Conservation (phyloP, 2,113 vertebrate species). For the Spea multiplicata region DNA sequence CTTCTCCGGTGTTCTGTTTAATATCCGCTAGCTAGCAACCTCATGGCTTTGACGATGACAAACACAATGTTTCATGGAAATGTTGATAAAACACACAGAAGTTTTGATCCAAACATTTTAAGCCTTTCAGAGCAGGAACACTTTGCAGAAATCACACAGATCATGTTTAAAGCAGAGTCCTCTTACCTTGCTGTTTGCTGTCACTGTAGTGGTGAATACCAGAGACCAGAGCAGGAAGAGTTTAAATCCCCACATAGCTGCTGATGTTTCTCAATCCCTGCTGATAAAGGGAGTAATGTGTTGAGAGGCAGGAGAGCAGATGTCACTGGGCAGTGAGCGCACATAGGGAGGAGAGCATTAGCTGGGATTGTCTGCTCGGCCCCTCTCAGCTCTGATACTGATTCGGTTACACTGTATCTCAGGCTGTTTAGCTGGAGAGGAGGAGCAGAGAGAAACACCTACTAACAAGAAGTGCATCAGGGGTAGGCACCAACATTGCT, state of each 20-base stretch:
- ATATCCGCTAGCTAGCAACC: neutral
- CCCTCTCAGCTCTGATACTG: slow-evolving; percentile 36
- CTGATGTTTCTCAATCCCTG: neutral
- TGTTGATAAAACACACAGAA: neutral
- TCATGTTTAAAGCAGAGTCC: neutral
- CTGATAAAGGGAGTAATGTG: slow-evolving; percentile 20
- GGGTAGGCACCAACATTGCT: no score
- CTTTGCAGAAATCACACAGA: neutral
- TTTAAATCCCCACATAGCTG: slow-evolving; percentile 35
- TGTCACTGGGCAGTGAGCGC: neutral
- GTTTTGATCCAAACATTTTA: slow-evolving; percentile 2
- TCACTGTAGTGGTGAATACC: neutral
- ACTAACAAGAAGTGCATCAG: neutral
- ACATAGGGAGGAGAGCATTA: slow-evolving; percentile 11
- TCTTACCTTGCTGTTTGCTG: slow-evolving; percentile 41
- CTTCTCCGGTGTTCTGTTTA: neutral
- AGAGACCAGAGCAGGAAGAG: slow-evolving; percentile 1
- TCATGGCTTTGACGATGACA: neutral
- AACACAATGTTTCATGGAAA: neutral
- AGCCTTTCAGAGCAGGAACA: neutral
- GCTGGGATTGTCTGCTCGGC: slow-evolving; percentile 12
- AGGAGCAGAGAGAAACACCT: slow-evolving; percentile 34
- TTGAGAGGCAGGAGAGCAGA: neutral
- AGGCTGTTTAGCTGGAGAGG: slow-evolving; percentile 27
- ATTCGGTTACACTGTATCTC: slow-evolving; percentile 16